Evolutionary conservation across 2,113 vertebrate genomes (phyloP).

Genomic region (Motacilla tschutschensis): DNA sequence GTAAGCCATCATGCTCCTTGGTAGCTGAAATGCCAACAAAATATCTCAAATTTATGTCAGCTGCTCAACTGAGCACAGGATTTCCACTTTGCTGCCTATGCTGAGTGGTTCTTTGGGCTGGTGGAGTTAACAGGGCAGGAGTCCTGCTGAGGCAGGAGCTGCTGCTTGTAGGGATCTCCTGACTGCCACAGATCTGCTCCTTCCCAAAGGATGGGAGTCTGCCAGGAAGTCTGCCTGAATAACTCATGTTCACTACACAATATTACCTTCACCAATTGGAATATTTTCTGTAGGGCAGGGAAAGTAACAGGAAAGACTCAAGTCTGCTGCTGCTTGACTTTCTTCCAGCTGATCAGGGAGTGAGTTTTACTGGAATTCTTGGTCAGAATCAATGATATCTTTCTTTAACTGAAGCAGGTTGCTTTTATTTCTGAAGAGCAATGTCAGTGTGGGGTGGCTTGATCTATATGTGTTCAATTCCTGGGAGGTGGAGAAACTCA

Average conservation of each 20-base stretch:
- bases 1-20: not conserved
- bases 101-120: not conserved
- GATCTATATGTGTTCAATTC: rapidly evolving
- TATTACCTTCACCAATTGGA: not conserved
- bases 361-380: not conserved
- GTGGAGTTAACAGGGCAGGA: not conserved
- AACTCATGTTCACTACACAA: not conserved
- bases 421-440: not conserved
- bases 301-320: not conserved
- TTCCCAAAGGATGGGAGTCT: not conserved
- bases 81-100: not conserved
- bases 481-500: not conserved
- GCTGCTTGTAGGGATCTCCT: not conserved
- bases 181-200: not conserved
- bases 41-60: not conserved
- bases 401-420: not conserved
- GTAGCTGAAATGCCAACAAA: not conserved
- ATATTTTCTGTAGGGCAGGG: not conserved
- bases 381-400: not conserved
- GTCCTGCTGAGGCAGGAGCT: not conserved
- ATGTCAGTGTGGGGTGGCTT: not conserved
- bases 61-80: not conserved
- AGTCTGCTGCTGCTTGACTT: not conserved
- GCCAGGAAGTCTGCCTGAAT: not conserved
- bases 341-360: not conserved